Conservation (phyloP, 92 coral and sea anemone genomes). For the Bergia puertoricense region DNA sequence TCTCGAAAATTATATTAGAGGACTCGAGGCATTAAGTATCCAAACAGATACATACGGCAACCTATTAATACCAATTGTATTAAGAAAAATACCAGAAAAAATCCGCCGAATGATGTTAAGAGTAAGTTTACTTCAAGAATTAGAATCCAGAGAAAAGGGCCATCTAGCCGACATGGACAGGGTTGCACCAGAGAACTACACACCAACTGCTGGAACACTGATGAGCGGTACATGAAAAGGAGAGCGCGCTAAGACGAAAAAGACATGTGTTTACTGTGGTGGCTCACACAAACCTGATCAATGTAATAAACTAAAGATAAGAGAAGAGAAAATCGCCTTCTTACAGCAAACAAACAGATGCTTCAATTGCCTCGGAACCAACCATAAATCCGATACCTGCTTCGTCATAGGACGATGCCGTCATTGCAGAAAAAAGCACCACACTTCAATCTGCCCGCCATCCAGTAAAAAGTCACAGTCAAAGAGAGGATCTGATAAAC, state of each 20-base stretch:
- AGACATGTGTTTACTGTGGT: conserved; percentile 11
- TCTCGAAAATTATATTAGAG: conserved; percentile 22
- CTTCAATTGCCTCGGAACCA: not conserved
- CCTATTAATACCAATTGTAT: conserved; percentile 11
- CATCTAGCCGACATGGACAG: conserved; percentile 7
- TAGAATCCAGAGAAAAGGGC: conserved; percentile 14
- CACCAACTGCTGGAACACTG: not conserved
- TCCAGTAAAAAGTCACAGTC: conserved; percentile 12
- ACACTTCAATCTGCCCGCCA: not conserved
- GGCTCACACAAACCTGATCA: conserved; percentile 13
- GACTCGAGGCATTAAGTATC: conserved; percentile 20
- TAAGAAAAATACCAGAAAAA: conserved; percentile 13
- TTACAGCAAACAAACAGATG: not conserved
- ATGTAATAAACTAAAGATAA: no score
- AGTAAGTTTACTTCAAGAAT: conserved; percentile 19
- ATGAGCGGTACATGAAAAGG: not conserved
- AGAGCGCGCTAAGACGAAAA: conserved; percentile 1
- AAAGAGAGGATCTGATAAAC: not conserved
- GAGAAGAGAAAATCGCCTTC: not conserved
- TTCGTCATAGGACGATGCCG: not conserved
- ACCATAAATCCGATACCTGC: conserved; percentile 6
- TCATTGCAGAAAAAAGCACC: not conserved
- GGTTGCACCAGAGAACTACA: conserved; percentile 4
- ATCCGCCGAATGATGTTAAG: conserved; percentile 17
- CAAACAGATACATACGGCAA: conserved; percentile 21